These are phyloP conservation scores for Falco punctatus DNA, from an alignment of 2,113 vertebrate species.

Conservation along the genomic window DNA sequence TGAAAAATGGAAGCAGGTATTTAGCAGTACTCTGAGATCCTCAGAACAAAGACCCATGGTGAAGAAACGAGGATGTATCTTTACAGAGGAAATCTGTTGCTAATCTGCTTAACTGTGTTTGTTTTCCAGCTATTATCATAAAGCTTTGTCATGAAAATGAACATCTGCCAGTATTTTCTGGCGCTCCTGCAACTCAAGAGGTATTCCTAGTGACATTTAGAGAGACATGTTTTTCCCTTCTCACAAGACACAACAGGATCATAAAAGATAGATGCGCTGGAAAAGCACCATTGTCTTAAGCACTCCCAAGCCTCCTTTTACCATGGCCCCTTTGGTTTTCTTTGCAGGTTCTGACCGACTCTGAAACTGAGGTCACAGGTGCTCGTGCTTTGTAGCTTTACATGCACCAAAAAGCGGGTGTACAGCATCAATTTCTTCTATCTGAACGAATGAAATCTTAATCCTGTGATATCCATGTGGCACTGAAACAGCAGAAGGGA, in stretches of 20 bases:
- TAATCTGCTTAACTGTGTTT: background rate
- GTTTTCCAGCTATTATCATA: background rate
- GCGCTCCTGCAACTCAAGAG: slow-evolving; percentile 1
- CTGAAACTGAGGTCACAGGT: background rate
- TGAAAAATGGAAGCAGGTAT: background rate
- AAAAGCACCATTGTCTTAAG: background rate
- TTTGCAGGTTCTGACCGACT: background rate
- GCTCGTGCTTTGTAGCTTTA: background rate
- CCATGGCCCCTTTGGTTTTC: background rate
- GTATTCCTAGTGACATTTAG: background rate
- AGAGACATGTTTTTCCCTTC: background rate
- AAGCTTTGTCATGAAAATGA: background rate
- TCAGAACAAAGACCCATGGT: background rate
- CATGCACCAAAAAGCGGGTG: background rate
- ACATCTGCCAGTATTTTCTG: slow-evolving; percentile 33
- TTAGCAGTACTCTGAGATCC: background rate
- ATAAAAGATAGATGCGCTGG: background rate
- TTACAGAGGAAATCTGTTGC: background rate
- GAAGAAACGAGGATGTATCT: background rate
- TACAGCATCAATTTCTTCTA: background rate
- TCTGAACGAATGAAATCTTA: background rate
- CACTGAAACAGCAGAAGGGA: background rate
- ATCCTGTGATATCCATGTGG: background rate
- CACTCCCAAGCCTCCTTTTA: background rate
- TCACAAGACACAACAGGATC: background rate